Conservation (phyloP, 1,140 invertebrate species). For the Musca vetustissima region DNA sequence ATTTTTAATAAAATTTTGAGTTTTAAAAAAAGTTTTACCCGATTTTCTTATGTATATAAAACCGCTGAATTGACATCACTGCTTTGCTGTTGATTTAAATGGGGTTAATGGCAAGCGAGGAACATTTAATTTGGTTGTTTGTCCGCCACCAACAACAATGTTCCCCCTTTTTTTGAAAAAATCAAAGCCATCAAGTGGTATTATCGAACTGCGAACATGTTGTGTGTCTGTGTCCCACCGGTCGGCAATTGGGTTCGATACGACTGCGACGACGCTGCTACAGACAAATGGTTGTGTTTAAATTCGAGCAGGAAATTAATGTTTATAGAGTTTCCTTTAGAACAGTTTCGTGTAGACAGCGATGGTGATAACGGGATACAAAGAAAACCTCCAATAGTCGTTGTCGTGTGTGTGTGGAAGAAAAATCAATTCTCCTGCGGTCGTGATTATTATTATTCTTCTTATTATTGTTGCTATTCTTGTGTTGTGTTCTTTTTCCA, state of each 20-base stretch:
- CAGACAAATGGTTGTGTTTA: not conserved
- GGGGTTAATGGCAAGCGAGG: constrained; percentile 1
- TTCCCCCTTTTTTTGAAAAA: too few species aligned
- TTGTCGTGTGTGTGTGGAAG: not conserved
- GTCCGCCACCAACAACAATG: not conserved
- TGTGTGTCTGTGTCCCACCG: too few species aligned
- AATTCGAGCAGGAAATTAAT: constrained; percentile 23
- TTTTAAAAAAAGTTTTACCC: too few species aligned
- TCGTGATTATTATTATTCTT: not conserved
- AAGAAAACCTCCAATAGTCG: not conserved
- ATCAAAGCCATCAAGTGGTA: not conserved
- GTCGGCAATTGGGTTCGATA: too few species aligned
- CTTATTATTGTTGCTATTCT: too few species aligned
- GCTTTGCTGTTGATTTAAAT: not conserved
- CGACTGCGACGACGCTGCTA: too few species aligned
- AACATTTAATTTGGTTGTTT: too few species aligned
- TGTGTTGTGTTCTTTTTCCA: too few species aligned
- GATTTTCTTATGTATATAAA: too few species aligned
- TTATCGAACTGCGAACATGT: constrained; percentile 1
- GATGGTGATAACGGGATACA: constrained; percentile 17
- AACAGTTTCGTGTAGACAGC: constrained; percentile 18
- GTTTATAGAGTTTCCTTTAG: constrained; percentile 23
- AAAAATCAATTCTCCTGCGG: constrained; percentile 18
- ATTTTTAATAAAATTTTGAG: too few species aligned
- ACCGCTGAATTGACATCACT: too few species aligned